A percentile compares a stretch with the other conserved stretches of the same genome.
phyloP scores from a whole-genome alignment of 2,888 invertebrate species.

The Onthophagus sagittarius region DNA sequence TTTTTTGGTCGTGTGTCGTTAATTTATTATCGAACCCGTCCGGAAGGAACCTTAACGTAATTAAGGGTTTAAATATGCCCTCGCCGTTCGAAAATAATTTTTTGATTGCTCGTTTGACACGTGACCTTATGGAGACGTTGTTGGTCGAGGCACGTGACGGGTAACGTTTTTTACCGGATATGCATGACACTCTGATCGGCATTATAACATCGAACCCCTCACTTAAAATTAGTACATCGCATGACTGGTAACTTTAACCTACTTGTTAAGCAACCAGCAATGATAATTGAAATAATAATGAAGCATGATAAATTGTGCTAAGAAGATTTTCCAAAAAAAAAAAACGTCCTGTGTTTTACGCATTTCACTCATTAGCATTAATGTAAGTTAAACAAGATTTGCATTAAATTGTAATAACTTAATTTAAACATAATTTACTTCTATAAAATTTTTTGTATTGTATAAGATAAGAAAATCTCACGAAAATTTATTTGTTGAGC shows the following conservation, averaged over 20 bases:
- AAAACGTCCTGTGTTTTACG: no score
- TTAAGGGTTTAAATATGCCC: slow-evolving; percentile 28
- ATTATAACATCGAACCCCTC: neutral
- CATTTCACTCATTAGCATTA: no score
- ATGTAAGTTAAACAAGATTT: no score
- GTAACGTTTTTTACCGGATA: slow-evolving; percentile 27
- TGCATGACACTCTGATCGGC: slow-evolving; percentile 16
- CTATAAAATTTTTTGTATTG: no score
- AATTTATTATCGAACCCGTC: neutral
- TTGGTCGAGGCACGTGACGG: slow-evolving; percentile 26
- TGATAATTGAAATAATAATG: neutral
- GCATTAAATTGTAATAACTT: no score
- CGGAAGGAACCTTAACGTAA: slow-evolving; percentile 16
- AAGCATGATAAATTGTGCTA: neutral
- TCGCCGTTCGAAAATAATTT: slow-evolving; percentile 27
- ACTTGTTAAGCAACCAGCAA: neutral
- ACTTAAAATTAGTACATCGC: slow-evolving; percentile 3
- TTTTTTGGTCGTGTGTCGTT: neutral
- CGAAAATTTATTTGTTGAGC: no score
- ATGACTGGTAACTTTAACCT: neutral
- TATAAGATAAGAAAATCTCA: no score
- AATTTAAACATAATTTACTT: no score
- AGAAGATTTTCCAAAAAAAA: no score
- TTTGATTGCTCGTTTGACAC: slow-evolving; percentile 35
- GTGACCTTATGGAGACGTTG: slow-evolving; percentile 30